Base-by-base conservation (phyloP, 2,113 vertebrate species). In the Elanus axillaris region DNA sequence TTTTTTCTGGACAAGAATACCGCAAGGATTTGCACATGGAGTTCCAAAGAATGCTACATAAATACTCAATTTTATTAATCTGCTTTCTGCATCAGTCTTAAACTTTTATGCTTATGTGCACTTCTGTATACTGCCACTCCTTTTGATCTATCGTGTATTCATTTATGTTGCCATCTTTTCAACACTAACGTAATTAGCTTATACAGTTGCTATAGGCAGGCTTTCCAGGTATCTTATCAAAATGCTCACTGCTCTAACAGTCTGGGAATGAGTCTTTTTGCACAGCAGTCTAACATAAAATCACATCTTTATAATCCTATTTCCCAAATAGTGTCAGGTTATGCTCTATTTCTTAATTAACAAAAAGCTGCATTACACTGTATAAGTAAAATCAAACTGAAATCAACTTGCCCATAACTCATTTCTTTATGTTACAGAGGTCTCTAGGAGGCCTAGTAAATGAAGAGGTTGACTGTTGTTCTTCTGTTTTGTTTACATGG, bases 271-370 rank as follows among this genome's bases (percentile, higher is more conserved):
- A 92, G 59, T 55, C 55, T 86, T 38, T 94, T 92, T 94, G 71
- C 86, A 71, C 73, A 94, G 86, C 89, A 81, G 79, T 89, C 63
- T 91, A 86, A 92, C 68, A 92, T 45, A 80, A 92, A 92, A 96
- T 92, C 71, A 73, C 55, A 58, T 96, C 83, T 95, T 95, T 86
- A 55, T 84, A 95, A 95, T 92, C 59, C 53, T 79, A 26, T 96
- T 96, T 42, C 59, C 78, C 43, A 95, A 67, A 82, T 38, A 68
- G 11, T 52, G 25, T 79, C 48, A 91, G 52, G 58, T 75, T 89
- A 87, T 81, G 62, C 19, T 93, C 59, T 88, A 29, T 75, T 89
- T 95, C 84, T 91, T 95, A 95, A 95, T 96, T 93, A 96, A 81
- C 72, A 71, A 32, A 89, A 94, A 85, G 91, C 32, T 67, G 14